These are phyloP conservation scores for Alexandromys fortis DNA, from an alignment of 2,113 vertebrate genomes.

Conservation along the genomic window DNA sequence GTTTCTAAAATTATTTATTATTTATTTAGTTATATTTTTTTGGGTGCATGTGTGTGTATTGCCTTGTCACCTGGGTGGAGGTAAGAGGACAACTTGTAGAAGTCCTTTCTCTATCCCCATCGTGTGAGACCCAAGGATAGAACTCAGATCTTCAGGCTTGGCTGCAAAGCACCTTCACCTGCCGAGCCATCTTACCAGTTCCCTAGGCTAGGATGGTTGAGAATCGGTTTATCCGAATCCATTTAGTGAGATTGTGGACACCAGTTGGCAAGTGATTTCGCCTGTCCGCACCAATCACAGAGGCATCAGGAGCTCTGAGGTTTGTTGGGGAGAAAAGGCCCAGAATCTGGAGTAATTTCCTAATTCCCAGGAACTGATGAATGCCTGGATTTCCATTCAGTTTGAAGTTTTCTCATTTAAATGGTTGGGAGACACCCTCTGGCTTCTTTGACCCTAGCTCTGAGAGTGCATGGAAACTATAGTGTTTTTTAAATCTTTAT, in stretches of 20 bases:
- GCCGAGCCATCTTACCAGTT: not conserved
- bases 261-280: not conserved
- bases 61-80: not conserved
- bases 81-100: not conserved
- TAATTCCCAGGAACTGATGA: not conserved
- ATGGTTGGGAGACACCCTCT: not conserved
- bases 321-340: not conserved
- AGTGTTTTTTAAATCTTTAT: not conserved
- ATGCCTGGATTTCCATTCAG: not conserved
- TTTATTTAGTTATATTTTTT: not conserved
- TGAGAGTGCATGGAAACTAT: not conserved
- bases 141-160: not conserved
- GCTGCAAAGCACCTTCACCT: not conserved
- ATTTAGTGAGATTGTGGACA: not conserved
- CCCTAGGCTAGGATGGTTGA: not conserved
- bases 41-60: not conserved
- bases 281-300: not conserved
- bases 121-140: not conserved
- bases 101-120: not conserved
- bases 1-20: not conserved
- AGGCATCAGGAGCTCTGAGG: not conserved
- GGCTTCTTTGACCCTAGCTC: not conserved
- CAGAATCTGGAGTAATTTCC: not conserved
- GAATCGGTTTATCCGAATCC: not conserved
- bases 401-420: not conserved